Evolutionary conservation across 2,113 vertebrate genomes (phyloP).

Genomic region (Xenotilapia leptura): DNA sequence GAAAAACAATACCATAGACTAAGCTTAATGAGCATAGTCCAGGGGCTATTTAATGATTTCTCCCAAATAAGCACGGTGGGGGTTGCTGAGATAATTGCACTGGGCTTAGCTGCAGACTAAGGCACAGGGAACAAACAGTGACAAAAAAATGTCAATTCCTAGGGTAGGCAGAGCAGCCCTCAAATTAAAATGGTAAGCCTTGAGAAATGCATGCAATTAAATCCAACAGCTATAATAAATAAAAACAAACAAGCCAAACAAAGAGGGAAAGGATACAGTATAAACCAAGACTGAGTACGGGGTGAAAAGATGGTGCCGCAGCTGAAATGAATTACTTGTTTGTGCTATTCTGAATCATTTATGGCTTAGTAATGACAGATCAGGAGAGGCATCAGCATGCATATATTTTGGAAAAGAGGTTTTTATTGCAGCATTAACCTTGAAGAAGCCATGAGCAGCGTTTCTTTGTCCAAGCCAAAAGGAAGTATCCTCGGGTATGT

Average conservation of each 20-base stretch:
- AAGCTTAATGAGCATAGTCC: constrained; percentile 57
- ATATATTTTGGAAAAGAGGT: not conserved
- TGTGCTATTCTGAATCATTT: constrained; percentile 14
- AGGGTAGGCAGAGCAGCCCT: constrained; percentile 6
- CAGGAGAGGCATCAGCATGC: not conserved
- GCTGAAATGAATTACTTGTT: not conserved
- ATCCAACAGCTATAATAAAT: constrained; percentile 34
- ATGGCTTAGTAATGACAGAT: not conserved
- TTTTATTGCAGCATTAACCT: constrained; percentile 61
- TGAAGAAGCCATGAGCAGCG: constrained; percentile 91
- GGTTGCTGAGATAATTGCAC: constrained; percentile 54
- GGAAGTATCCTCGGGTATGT: constrained; percentile 83
- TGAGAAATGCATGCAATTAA: constrained; percentile 50
- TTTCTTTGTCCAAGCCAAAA: constrained; percentile 97
- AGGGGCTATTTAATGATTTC: constrained; percentile 62
- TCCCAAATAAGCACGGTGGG: constrained; percentile 47
- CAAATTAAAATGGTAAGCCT: constrained; percentile 40
- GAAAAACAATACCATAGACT: constrained; percentile 45
- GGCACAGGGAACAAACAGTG: constrained; percentile 43
- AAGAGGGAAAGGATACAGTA: not conserved
- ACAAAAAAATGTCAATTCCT: constrained; percentile 24
- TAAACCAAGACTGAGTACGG: not conserved
- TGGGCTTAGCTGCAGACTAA: constrained; percentile 43
- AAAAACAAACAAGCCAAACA: constrained; percentile 29
- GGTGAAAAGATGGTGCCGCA: not conserved